Conservation (phyloP, 2,113 vertebrate genomes). For the Peromyscus maniculatus region DNA sequence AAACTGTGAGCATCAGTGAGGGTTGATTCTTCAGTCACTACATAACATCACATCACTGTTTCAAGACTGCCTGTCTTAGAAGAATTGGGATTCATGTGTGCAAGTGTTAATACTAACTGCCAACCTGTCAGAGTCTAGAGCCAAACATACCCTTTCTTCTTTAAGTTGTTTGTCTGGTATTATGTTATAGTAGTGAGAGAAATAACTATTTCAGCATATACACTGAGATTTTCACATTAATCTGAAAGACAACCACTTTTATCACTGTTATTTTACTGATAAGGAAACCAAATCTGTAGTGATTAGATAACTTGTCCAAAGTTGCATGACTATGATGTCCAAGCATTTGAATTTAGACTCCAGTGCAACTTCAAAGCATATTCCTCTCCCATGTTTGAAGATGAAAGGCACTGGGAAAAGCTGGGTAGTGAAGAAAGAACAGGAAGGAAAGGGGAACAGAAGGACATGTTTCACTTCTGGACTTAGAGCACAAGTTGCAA, state of each 20-base stretch:
- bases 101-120: neutral
- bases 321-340: rapidly evolving
- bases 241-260: neutral
- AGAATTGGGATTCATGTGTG: neutral
- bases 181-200: neutral
- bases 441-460: neutral
- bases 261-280: neutral
- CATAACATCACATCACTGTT: neutral
- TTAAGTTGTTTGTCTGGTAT: neutral
- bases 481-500: neutral
- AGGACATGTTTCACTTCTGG: neutral
- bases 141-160: too few species aligned
- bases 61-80: neutral
- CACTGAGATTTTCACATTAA: neutral
- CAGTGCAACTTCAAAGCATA: neutral
- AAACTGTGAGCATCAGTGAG: neutral
- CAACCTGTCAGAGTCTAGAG: neutral
- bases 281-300: neutral
- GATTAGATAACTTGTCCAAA: neutral
- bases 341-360: neutral
- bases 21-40: too few species aligned
- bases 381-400: neutral
- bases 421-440: neutral
- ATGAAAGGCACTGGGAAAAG: neutral
- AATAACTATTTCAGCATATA: neutral